phyloP scores from a whole-genome alignment of 1,140 invertebrate species.

The Phthorimaea operculella region DNA sequence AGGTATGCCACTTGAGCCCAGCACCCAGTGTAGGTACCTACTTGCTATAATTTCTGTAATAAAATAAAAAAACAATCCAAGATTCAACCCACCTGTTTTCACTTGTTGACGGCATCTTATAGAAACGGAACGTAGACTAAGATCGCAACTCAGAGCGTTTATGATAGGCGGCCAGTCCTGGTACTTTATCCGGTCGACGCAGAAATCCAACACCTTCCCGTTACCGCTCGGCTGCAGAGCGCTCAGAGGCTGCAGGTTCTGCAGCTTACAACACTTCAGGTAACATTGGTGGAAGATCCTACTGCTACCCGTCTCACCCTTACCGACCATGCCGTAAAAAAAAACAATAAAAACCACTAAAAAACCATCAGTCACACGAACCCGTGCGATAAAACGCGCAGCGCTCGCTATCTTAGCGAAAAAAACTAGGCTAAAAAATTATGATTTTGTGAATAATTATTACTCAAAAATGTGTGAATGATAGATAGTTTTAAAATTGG shows the following conservation, averaged over 20 bases:
- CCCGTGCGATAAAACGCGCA: conserved; percentile 13
- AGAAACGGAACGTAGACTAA: conserved; percentile 70
- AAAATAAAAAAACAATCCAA: too few relatives aligned
- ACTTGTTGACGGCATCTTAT: conserved; percentile 64
- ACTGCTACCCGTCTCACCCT: conserved; percentile 52
- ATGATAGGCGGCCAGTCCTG: conserved; percentile 77
- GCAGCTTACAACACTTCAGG: conserved; percentile 61
- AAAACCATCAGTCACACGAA: conserved; percentile 25
- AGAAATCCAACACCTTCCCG: conserved; percentile 70
- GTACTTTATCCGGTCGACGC: conserved; percentile 75
- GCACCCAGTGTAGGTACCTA: too few relatives aligned
- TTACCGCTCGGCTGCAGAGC: conserved; percentile 48
- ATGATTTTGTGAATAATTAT: conserved; percentile 27
- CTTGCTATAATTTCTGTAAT: neutral
- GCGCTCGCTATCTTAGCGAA: conserved; percentile 18
- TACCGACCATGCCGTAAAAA: conserved; percentile 49
- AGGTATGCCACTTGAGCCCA: too few relatives aligned
- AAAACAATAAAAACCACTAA: conserved; percentile 33
- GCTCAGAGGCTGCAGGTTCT: conserved; percentile 57
- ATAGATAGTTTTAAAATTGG: conserved; percentile 33
- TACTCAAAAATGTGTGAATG: conserved; percentile 35
- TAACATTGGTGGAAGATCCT: conserved; percentile 64
- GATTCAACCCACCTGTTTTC: conserved; percentile 50
- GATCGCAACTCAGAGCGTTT: conserved; percentile 73
- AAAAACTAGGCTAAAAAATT: conserved; percentile 29